Evolutionary conservation across 1,140 invertebrate genomes (phyloP), one percentile per base, ranked within the genome.

Genomic region (Platyscapa corneri): DNA sequence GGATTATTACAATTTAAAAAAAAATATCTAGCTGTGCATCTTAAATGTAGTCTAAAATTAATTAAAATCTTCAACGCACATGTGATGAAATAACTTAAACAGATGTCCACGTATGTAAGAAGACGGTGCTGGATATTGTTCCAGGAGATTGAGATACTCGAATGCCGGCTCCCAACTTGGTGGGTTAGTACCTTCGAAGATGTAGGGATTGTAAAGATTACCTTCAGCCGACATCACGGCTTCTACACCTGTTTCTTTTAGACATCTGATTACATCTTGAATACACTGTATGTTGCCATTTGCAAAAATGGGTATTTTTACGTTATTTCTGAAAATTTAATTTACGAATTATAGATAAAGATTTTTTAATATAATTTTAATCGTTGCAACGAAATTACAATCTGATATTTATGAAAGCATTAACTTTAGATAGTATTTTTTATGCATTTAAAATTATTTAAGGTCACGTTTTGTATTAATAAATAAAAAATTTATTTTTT

Each of bases 201-300:
- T 93, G 23, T 95, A 96, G 37, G 99, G 99, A 94, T 99, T 99
- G 90, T 98, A 97, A 23, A 99, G 94, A 93, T 98, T 98, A 0
- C 99, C 98, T 94, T 99, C 99, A 87, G 97, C 96, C 91, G 95
- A 96, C 97, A 98, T 98, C 0, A 98, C 96, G 34, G 97, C 98
- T 91, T 98, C 95, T 20, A 96, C 98, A 27, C 96, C 97, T 3
- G 98, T 99, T 87, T 96, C 96, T 86, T 96, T 92, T 42, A 99
- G 92, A 91, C 99, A 99, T 77, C 95, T 94, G 65, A 97, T 91
- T 0, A 98, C 95, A 95, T 99, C 99, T 90, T 96, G 95, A 82
- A 98, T 91, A 89, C 96, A 97, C 91, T 99, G 97, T 87, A 99
- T 98, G 90, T 99, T 99, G 10, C 99, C 99, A 94, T 99, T 99